These are phyloP conservation scores for Entomobrya proxima DNA, from an alignment of 2,888 invertebrate genomes.

Conservation along the genomic window DNA sequence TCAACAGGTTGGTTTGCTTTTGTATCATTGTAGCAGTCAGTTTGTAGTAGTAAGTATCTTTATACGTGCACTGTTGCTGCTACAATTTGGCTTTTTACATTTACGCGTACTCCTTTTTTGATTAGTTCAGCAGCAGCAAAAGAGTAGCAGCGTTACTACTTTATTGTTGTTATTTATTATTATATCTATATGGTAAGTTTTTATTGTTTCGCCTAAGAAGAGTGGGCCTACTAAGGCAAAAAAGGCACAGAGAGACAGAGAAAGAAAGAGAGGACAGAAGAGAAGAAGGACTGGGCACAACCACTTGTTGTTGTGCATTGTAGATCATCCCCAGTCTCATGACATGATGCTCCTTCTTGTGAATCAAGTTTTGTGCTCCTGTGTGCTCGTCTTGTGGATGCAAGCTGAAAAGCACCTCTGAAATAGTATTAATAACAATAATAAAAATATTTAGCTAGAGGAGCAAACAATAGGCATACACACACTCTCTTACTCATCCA, in stretches of 20 bases:
- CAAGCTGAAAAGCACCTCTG: background rate
- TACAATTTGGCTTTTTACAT: conserved; percentile 12
- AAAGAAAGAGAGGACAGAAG: background rate
- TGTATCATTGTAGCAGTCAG: background rate
- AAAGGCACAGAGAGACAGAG: background rate
- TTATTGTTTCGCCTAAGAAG: conserved; percentile 6
- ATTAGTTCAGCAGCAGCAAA: conserved; percentile 5
- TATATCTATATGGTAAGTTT: background rate
- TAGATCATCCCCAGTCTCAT: too few relatives aligned
- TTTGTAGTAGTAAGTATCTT: background rate
- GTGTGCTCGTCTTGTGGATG: background rate
- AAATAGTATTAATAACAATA: conserved; percentile 2
- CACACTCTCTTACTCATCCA: background rate
- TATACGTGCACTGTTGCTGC: conserved; percentile 1
- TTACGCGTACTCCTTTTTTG: background rate
- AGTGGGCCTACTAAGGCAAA: conserved; percentile 10
- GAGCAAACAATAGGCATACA: background rate
- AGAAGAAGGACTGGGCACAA: too few relatives aligned
- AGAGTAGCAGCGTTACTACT: background rate
- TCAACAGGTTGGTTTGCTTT: conserved; percentile 38
- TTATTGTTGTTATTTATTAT: background rate
- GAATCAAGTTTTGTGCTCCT: too few relatives aligned
- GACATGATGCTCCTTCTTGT: too few relatives aligned
- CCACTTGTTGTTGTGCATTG: background rate
- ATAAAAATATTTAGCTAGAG: background rate